phyloP scores from a whole-genome alignment of 2,888 invertebrate genomes.

The Chrysotoxum bicinctum region DNA sequence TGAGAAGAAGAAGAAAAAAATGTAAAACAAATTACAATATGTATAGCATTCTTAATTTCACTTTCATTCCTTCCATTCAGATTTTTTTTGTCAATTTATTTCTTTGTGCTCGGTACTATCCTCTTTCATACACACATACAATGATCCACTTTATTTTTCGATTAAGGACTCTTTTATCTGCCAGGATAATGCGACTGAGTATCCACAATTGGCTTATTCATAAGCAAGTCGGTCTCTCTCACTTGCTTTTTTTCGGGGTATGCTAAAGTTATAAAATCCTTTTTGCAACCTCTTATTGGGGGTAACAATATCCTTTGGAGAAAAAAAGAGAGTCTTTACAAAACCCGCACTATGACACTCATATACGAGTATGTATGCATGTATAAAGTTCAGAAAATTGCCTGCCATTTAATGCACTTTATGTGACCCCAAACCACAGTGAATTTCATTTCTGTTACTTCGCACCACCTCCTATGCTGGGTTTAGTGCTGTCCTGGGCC shows the following conservation, averaged over 20 bases:
- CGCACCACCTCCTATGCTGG: neutral
- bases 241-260: constrained; percentile 20
- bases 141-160: constrained; percentile 69
- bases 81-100: constrained; percentile 21
- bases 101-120: constrained; percentile 1
- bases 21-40: constrained; percentile 21
- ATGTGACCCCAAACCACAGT: constrained; percentile 51
- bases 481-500: constrained; percentile 1
- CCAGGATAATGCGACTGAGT: constrained; percentile 53
- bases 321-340: constrained; percentile 30
- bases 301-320: constrained; percentile 16
- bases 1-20: neutral
- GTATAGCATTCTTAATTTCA: constrained; percentile 36
- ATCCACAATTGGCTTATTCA: constrained; percentile 72
- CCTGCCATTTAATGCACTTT: constrained; percentile 70
- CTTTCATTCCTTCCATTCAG: constrained; percentile 27
- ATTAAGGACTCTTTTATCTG: constrained; percentile 57
- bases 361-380: neutral
- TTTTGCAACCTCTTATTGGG: constrained; percentile 36
- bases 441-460: constrained; percentile 52
- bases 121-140: neutral
- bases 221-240: constrained; percentile 43
- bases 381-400: constrained; percentile 63
- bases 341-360: neutral
- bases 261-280: constrained; percentile 48